These are phyloP conservation scores for Hozukius guyotensis DNA, from an alignment of 2,797 vertebrate species.

Conservation along the genomic window DNA sequence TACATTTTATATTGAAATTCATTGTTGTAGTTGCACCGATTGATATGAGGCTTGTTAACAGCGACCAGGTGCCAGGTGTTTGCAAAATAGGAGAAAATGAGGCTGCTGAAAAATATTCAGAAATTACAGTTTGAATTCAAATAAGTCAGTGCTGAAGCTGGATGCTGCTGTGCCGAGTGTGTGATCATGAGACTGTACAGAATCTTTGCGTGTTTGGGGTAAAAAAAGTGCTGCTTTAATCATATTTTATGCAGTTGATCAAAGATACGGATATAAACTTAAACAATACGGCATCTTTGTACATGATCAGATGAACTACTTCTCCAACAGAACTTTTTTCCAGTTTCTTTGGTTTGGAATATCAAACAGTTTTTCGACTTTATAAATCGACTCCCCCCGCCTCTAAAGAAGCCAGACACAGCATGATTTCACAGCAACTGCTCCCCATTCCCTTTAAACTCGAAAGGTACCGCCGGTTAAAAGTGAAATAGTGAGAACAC, in stretches of 20 bases:
- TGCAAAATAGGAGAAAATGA: not conserved
- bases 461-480: constrained; percentile 4
- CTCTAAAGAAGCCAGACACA: constrained; percentile 18
- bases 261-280: not conserved
- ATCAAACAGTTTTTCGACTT: not conserved
- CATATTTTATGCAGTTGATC: not conserved
- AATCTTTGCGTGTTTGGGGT: not conserved
- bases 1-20: constrained; percentile 1
- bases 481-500: constrained; percentile 27
- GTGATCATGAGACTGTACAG: not conserved
- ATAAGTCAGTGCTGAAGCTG: not conserved
- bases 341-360: not conserved
- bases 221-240: not conserved
- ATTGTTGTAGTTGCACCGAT: not conserved
- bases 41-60: constrained; percentile 2
- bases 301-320: not conserved
- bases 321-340: not conserved
- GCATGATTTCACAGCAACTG: not conserved
- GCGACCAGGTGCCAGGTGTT: constrained; percentile 8
- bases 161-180: not conserved
- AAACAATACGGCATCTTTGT: not conserved
- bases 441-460: constrained; percentile 29
- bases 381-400: not conserved
- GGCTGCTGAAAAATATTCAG: not conserved
- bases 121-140: not conserved